Conservation (phyloP, 2,797 vertebrate genomes). For the Balearica regulorum region DNA sequence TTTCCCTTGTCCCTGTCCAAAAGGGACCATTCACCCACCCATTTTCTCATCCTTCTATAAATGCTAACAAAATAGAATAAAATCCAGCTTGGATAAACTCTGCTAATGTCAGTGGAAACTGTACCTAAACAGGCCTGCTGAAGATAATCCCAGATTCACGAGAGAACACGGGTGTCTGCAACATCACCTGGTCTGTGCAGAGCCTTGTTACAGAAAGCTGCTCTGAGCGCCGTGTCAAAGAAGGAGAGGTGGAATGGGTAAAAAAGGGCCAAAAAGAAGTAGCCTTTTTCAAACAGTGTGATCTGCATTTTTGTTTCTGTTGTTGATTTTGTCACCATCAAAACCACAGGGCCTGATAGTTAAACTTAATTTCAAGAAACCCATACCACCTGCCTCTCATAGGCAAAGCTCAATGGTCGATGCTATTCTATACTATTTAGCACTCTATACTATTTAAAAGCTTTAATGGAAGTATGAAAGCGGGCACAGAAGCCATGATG, state of each 20-base stretch:
- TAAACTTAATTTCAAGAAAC: not conserved
- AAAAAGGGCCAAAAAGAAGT: not conserved
- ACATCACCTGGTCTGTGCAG: not conserved
- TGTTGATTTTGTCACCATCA: not conserved
- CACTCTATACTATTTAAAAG: not conserved
- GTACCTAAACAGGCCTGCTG: not conserved
- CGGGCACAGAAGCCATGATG: accelerated
- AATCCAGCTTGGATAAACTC: not conserved
- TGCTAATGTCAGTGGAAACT: not conserved
- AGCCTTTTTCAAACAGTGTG: not conserved
- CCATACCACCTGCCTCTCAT: not conserved
- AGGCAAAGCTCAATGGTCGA: not conserved
- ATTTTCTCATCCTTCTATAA: not conserved
- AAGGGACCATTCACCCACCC: not conserved
- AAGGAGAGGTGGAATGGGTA: not conserved
- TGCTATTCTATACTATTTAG: not conserved
- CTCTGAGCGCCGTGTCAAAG: not conserved
- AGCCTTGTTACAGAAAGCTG: not conserved
- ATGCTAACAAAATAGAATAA: not conserved
- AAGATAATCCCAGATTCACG: not conserved
- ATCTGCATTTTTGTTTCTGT: not conserved
- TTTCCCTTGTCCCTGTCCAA: not conserved
- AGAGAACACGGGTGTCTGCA: not conserved
- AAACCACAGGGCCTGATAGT: not conserved
- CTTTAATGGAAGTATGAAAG: not conserved